These are phyloP conservation scores for Eulithis prunata DNA, from an alignment of 2,888 invertebrate species.

Conservation along the genomic window DNA sequence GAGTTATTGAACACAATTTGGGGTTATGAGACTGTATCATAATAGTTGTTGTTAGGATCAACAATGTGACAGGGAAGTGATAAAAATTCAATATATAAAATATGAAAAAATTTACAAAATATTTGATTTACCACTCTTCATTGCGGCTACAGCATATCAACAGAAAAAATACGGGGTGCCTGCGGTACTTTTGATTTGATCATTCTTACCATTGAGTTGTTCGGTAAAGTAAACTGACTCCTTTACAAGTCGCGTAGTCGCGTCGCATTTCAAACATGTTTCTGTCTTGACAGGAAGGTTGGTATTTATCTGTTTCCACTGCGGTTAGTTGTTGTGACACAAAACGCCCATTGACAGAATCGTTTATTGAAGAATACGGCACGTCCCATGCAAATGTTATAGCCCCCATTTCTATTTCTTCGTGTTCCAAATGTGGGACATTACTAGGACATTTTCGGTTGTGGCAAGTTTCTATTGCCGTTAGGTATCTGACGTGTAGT, in stretches of 20 bases:
- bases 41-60: too few relatives aligned
- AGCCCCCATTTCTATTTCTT: constrained; percentile 24
- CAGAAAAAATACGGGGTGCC: too few relatives aligned
- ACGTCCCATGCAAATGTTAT: constrained; percentile 31
- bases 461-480: constrained; percentile 11
- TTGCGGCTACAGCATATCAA: too few relatives aligned
- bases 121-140: too few relatives aligned
- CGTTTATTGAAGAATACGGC: constrained; percentile 47
- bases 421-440: constrained; percentile 15
- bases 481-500: neutral
- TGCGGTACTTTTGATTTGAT: too few relatives aligned
- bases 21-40: neutral
- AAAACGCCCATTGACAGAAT: constrained; percentile 1
- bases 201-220: too few relatives aligned
- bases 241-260: too few relatives aligned
- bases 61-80: too few relatives aligned
- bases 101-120: too few relatives aligned
- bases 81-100: too few relatives aligned
- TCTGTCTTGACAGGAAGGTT: neutral
- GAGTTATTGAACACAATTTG: neutral
- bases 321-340: constrained; percentile 2
- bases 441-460: constrained; percentile 23
- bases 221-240: too few relatives aligned
- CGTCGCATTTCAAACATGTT: neutral
- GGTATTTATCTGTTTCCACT: neutral